These are phyloP conservation scores for Chesias legatella DNA, from an alignment of 2,888 invertebrate species.

Conservation along the genomic window DNA sequence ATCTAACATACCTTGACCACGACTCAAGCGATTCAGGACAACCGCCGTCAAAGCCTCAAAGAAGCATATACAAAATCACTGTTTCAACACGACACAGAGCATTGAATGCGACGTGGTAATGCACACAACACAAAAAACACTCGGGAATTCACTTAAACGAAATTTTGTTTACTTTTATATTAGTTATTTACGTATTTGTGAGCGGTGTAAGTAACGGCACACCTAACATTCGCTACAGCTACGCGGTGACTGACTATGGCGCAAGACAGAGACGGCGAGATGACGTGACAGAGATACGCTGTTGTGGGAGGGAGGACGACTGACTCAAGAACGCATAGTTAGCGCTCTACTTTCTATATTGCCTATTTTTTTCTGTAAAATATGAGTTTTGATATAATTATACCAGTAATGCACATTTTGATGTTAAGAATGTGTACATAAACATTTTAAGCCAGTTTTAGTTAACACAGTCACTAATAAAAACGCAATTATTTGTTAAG, in stretches of 20 bases:
- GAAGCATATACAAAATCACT: slow-evolving; percentile 66
- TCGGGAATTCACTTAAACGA: slow-evolving; percentile 10
- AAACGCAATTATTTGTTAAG: too few species aligned
- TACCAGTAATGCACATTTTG: too few species aligned
- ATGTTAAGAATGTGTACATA: too few species aligned
- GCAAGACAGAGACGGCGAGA: slow-evolving; percentile 63
- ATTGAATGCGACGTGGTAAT: slow-evolving; percentile 21
- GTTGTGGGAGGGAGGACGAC: slow-evolving; percentile 69
- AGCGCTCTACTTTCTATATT: slow-evolving; percentile 49
- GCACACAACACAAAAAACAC: slow-evolving; percentile 28
- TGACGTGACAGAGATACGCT: slow-evolving; percentile 59
- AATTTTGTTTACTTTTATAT: slow-evolving; percentile 30
- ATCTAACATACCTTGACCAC: slow-evolving; percentile 52
- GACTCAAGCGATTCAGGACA: slow-evolving; percentile 51
- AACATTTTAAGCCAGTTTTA: too few species aligned
- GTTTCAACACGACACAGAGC: slow-evolving; percentile 54
- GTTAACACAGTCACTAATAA: too few species aligned
- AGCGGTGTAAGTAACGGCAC: slow-evolving; percentile 44
- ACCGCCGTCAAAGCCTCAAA: slow-evolving; percentile 65
- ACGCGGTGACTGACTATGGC: slow-evolving; percentile 66
- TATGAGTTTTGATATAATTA: slow-evolving; percentile 23
- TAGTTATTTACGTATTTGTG: slow-evolving; percentile 54
- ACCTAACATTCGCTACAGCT: slow-evolving; percentile 61
- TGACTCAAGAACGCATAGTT: slow-evolving; percentile 65
- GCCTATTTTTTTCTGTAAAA: slow-evolving; percentile 25